These are phyloP conservation scores for Kryptolebias ocellatus DNA, from an alignment of 2,797 vertebrate genomes.

Conservation along the genomic window DNA sequence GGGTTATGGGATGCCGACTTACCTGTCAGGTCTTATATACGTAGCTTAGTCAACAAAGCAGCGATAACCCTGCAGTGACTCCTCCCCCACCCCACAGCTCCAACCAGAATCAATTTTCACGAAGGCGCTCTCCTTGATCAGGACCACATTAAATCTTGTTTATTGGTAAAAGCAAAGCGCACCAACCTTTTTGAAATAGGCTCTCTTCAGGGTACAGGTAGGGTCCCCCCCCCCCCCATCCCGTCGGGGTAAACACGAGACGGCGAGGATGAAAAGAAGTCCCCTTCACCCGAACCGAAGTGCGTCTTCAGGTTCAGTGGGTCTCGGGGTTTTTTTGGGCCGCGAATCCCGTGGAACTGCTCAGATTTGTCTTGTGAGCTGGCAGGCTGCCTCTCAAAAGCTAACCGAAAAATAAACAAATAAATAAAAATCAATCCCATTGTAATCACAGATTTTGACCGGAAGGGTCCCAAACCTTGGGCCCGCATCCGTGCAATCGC, in stretches of 20 bases:
- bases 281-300: constrained; percentile 30
- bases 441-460: constrained; percentile 63
- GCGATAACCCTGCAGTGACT: constrained; percentile 59
- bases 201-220: constrained; percentile 45
- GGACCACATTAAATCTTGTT: constrained; percentile 72
- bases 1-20: constrained; percentile 43
- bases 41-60: constrained; percentile 59
- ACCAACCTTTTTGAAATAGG: constrained; percentile 58
- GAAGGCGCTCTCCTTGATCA: constrained; percentile 55
- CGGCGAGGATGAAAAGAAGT: constrained; percentile 52
- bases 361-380: constrained; percentile 49
- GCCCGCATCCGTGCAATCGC: constrained; percentile 11
- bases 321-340: constrained; percentile 50
- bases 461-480: constrained; percentile 49
- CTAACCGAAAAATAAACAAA: constrained; percentile 58
- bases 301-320: constrained; percentile 31
- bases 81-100: constrained; percentile 32
- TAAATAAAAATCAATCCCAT: constrained; percentile 58
- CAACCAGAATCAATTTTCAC: constrained; percentile 55
- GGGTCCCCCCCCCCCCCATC: constrained; percentile 45
- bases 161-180: constrained; percentile 67
- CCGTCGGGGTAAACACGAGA: constrained; percentile 59
- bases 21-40: constrained; percentile 43
- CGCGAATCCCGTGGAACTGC: constrained; percentile 60
- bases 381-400: constrained; percentile 57